Evolutionary conservation across 2,888 invertebrate genomes (phyloP).

Genomic region (Orthonychiurus folsomi): DNA sequence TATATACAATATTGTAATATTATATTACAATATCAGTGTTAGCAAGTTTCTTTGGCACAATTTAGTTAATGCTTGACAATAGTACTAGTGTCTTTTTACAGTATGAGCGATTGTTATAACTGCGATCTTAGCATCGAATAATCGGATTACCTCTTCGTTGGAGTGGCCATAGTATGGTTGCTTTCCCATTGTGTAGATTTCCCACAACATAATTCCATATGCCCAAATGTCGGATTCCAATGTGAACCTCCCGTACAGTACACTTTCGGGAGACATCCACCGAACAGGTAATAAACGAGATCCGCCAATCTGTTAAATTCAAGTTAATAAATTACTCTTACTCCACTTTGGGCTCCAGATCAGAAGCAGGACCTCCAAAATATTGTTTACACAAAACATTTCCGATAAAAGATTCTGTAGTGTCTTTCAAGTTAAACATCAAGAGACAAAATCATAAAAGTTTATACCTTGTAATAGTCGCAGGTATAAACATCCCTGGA

Average conservation of each 20-base stretch:
- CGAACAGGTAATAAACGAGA: slow-evolving; percentile 74
- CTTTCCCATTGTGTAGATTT: slow-evolving; percentile 83
- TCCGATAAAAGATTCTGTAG: background rate
- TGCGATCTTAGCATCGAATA: background rate
- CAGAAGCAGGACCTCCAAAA: background rate
- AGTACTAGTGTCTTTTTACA: too few species aligned
- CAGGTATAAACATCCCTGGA: slow-evolving; percentile 80
- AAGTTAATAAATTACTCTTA: background rate
- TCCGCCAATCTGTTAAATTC: slow-evolving; percentile 56
- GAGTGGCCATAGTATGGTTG: slow-evolving; percentile 86
- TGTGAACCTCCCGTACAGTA: slow-evolving; percentile 79
- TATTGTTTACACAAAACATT: background rate
- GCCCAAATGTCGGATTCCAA: slow-evolving; percentile 81
- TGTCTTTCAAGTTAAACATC: background rate
- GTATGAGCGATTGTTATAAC: too few species aligned
- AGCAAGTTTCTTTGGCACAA: too few species aligned
- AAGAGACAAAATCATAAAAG: background rate
- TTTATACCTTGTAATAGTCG: slow-evolving; percentile 71
- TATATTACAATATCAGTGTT: too few species aligned
- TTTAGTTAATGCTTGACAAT: too few species aligned
- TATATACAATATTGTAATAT: too few species aligned
- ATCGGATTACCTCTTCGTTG: slow-evolving; percentile 65
- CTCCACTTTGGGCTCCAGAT: too few species aligned
- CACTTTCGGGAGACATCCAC: slow-evolving; percentile 95
- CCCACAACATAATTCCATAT: slow-evolving; percentile 87